Percentiles rank a stretch among this genome's conserved stretches.
phyloP scores from a whole-genome alignment of 2,797 vertebrate genomes.

The Parauchenoglanis ngamensis region DNA sequence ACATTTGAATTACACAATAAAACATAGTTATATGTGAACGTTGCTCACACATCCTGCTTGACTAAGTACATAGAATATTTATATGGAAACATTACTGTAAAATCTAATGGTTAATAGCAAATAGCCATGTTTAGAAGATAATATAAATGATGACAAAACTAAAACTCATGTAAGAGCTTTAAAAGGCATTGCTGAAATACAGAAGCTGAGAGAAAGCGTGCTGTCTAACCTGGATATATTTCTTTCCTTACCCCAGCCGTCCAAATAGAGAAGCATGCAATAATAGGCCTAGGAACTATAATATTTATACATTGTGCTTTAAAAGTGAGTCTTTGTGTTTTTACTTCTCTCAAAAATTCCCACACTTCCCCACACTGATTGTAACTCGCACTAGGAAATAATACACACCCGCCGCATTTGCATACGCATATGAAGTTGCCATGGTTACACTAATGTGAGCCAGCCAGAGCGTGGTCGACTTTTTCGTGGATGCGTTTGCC shows the following conservation, averaged over 20 bases:
- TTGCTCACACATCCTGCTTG: not conserved
- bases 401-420: conserved; percentile 42
- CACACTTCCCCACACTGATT: conserved; percentile 25
- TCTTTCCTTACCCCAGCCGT: not conserved
- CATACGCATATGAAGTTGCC: conserved; percentile 44
- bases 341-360: conserved; percentile 17
- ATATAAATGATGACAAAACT: not conserved
- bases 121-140: not conserved
- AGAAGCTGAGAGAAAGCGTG: not conserved
- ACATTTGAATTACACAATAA: not conserved
- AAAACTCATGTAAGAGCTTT: not conserved
- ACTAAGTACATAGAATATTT: not conserved
- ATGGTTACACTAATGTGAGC: conserved; percentile 54
- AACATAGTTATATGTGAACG: not conserved
- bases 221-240: not conserved
- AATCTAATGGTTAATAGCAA: not conserved
- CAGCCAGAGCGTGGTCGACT: conserved; percentile 40
- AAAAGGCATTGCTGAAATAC: not conserved
- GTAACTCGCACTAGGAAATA: conserved; percentile 27
- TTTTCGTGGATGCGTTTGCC: conserved; percentile 46
- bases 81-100: not conserved
- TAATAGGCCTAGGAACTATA: not conserved
- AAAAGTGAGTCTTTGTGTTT: not conserved
- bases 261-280: not conserved
- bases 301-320: not conserved